Conservation (phyloP, 64 coral and sea anemone genomes). For the Actinia tenebrosa region DNA sequence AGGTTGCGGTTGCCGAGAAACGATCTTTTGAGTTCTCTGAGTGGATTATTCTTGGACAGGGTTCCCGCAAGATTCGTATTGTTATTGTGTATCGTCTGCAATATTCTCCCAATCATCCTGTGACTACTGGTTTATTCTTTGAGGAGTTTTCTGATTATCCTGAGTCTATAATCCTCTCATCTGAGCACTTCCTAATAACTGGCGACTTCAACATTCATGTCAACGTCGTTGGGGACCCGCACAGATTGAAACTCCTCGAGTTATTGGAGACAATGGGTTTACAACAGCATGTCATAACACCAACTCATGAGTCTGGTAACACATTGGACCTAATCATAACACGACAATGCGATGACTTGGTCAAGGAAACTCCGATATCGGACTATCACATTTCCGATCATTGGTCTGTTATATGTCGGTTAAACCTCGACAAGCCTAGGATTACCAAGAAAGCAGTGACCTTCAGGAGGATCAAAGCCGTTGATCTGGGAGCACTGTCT, state of each 20-base stretch:
- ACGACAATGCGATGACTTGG: slow-evolving; percentile 50
- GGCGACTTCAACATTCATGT: slow-evolving; percentile 41
- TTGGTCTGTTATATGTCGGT: slow-evolving; percentile 4
- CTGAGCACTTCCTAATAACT: slow-evolving; percentile 41
- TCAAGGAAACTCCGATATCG: slow-evolving; percentile 39
- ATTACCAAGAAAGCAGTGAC: slow-evolving; percentile 49
- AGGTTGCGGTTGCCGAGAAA: slow-evolving; percentile 32
- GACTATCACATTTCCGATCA: slow-evolving; percentile 56
- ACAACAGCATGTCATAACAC: slow-evolving; percentile 44
- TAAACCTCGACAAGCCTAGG: slow-evolving; percentile 42
- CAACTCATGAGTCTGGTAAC: slow-evolving; percentile 44
- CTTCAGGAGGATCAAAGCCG: slow-evolving; percentile 54
- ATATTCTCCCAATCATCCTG: slow-evolving; percentile 58
- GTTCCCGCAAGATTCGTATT: slow-evolving; percentile 33
- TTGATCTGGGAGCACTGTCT: slow-evolving; percentile 35
- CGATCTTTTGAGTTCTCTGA: slow-evolving; percentile 46
- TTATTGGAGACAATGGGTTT: slow-evolving; percentile 47
- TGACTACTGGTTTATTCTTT: slow-evolving; percentile 45
- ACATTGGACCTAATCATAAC: slow-evolving; percentile 61
- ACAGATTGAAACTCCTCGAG: slow-evolving; percentile 1
- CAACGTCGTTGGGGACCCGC: slow-evolving; percentile 20
- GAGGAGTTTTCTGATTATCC: slow-evolving; percentile 58
- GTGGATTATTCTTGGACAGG: slow-evolving; percentile 58
- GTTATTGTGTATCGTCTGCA: slow-evolving; percentile 50
- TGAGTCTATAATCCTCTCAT: slow-evolving; percentile 70